phyloP scores from a whole-genome alignment of 2,888 invertebrate genomes.

The Tachina lurida region DNA sequence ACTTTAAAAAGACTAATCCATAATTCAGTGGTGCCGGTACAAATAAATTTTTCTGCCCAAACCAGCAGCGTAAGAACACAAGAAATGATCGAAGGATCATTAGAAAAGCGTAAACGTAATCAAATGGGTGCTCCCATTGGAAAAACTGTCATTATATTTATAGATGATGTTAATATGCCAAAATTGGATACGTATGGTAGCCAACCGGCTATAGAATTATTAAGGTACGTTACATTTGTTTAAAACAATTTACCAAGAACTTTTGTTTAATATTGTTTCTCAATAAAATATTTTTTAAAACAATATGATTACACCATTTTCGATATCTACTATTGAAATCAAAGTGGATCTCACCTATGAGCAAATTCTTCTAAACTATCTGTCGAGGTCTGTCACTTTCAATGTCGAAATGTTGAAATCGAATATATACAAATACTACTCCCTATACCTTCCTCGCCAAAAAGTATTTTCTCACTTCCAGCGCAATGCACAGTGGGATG shows the following conservation, averaged over 20 bases:
- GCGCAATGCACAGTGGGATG: too few relatives aligned
- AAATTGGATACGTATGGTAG: constrained; percentile 93
- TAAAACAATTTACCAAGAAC: neutral
- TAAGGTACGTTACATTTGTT: constrained; percentile 85
- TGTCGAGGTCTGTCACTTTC: too few relatives aligned
- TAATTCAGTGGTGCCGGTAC: constrained; percentile 88
- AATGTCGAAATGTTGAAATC: too few relatives aligned
- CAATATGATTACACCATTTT: too few relatives aligned
- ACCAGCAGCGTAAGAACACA: constrained; percentile 93
- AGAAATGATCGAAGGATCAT: constrained; percentile 91
- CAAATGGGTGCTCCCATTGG: constrained; percentile 92
- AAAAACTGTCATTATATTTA: constrained; percentile 92
- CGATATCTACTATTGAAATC: too few relatives aligned
- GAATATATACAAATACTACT: too few relatives aligned
- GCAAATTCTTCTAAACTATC: too few relatives aligned
- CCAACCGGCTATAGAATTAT: constrained; percentile 94
- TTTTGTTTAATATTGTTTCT: neutral
- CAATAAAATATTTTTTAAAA: neutral
- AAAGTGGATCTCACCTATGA: too few relatives aligned
- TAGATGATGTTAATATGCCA: constrained; percentile 97
- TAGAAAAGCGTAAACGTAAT: constrained; percentile 92
- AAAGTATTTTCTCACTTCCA: too few relatives aligned
- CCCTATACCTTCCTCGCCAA: too few relatives aligned
- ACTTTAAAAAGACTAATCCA: constrained; percentile 87
- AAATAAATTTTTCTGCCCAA: constrained; percentile 95